Percentiles rank a stretch among this genome's conserved stretches.
Conservation (phyloP, 2,113 vertebrate genomes). For the Alectura lathami region DNA sequence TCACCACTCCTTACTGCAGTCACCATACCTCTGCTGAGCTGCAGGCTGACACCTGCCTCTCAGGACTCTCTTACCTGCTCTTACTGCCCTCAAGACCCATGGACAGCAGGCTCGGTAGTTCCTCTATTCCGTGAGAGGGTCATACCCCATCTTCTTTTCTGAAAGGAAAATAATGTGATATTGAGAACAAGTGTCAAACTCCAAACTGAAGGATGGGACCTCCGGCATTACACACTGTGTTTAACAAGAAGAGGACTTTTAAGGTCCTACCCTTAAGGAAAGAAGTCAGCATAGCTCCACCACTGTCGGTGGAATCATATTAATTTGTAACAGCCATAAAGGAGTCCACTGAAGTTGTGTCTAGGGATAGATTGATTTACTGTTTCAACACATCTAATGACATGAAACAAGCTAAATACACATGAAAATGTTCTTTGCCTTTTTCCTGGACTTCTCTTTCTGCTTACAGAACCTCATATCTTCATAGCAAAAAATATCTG, state of each 20-base stretch:
- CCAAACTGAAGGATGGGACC: not conserved
- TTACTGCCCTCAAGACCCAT: not conserved
- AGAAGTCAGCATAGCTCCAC: not conserved
- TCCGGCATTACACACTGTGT: not conserved
- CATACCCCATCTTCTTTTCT: not conserved
- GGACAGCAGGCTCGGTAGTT: not conserved
- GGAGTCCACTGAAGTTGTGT: not conserved
- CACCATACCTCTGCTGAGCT: not conserved
- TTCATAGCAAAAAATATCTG: not conserved
- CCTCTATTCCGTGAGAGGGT: not conserved
- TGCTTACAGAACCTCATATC: not conserved
- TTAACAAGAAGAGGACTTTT: not conserved
- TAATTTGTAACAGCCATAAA: not conserved
- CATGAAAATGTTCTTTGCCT: not conserved
- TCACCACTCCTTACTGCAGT: not conserved
- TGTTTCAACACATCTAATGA: not conserved
- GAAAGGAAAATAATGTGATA: not conserved
- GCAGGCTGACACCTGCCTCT: not conserved
- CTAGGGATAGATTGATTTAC: not conserved
- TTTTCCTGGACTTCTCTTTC: not conserved
- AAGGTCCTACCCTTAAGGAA: not conserved
- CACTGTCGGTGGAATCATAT: not conserved
- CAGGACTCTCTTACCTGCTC: not conserved
- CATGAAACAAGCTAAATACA: not conserved
- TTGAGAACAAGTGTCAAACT: not conserved